Evolutionary conservation across 37 sponge, comb jelly and placozoan genomes (phyloP).

Genomic region (Chondrosia reniformis): DNA sequence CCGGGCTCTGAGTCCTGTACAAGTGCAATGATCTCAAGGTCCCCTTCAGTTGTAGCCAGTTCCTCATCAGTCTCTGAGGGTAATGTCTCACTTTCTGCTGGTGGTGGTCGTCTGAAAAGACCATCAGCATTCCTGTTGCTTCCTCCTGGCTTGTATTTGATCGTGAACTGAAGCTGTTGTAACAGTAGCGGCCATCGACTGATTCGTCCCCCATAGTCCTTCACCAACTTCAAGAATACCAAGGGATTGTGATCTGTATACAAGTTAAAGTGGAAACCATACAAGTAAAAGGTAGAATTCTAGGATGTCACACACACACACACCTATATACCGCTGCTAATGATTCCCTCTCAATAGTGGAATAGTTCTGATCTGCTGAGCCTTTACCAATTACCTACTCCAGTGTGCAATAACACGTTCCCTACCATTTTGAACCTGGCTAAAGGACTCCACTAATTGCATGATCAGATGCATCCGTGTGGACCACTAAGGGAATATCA

Average conservation of each 20-base stretch:
- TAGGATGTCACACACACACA: slow-evolving; percentile 5
- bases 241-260: slow-evolving; percentile 43
- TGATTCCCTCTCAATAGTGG: slow-evolving; percentile 33
- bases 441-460: slow-evolving; percentile 39
- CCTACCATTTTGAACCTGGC: slow-evolving; percentile 29
- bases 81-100: neutral
- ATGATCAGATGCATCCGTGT: slow-evolving; percentile 32
- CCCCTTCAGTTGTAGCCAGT: neutral
- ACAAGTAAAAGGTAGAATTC: slow-evolving; percentile 42
- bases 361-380: slow-evolving; percentile 38
- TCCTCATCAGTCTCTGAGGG: neutral
- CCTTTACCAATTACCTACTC: slow-evolving; percentile 26
- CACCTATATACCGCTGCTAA: slow-evolving; percentile 44
- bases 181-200: slow-evolving; percentile 27
- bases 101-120: neutral
- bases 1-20: neutral
- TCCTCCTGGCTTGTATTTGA: slow-evolving; percentile 29
- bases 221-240: slow-evolving; percentile 1
- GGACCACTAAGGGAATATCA: neutral
- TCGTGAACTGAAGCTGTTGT: slow-evolving; percentile 32
- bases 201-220: slow-evolving; percentile 26
- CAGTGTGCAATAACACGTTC: slow-evolving; percentile 32
- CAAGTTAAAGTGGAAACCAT: slow-evolving; percentile 24
- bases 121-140: slow-evolving; percentile 28
- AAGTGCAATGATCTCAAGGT: neutral